Base-by-base conservation (phyloP, 2,113 vertebrate genomes). In the Tragelaphus buxtoni region DNA sequence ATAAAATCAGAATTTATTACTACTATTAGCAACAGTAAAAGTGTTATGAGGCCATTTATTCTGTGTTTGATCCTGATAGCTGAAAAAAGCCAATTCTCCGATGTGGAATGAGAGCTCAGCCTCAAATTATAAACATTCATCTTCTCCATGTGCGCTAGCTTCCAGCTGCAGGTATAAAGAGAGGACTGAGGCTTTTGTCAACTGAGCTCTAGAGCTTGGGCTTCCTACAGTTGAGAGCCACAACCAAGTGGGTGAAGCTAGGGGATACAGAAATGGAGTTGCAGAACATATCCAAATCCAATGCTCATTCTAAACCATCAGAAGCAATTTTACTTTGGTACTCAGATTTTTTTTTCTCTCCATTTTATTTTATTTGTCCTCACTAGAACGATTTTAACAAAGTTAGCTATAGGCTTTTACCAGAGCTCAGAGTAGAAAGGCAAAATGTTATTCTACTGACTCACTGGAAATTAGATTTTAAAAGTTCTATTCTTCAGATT, bases 1-100 rank as follows among this genome's bases (percentile, higher is more conserved):
- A 74, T 55, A 96, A 94, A 95, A 93, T 81, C 26, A 35, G 95
- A 87, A 98, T 94, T 97, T 97, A 97, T 96, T 87, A 56, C 74
- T 51, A 95, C 82, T 94, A 93, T 90, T 97, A 97, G 69, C 65
- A 77, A 90, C 76, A 87, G n/a, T 53, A 87, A 94, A 95, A 84
- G 35, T 89, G 82, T 97, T 90, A 96, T 90, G 88, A 97, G 91
- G 53, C 72, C 42, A 88, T 97, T 94, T 92, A 94, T 95, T 97
- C 81, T 90, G 51, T 30, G 58, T 87, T 69, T 87, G 90, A 79
- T 95, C 83, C 22, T 55, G 60, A 96, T 51, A 94, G 35, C 35
- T 86, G 22, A 55, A 63, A 88, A 74, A 80, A 51, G 74, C 11
- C 0, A 0, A 92, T 88, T 94, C 76, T 60, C 60, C 11, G 5